Evolutionary conservation across 2,113 vertebrate genomes (phyloP).

Genomic region (Prietella phreatophila): DNA sequence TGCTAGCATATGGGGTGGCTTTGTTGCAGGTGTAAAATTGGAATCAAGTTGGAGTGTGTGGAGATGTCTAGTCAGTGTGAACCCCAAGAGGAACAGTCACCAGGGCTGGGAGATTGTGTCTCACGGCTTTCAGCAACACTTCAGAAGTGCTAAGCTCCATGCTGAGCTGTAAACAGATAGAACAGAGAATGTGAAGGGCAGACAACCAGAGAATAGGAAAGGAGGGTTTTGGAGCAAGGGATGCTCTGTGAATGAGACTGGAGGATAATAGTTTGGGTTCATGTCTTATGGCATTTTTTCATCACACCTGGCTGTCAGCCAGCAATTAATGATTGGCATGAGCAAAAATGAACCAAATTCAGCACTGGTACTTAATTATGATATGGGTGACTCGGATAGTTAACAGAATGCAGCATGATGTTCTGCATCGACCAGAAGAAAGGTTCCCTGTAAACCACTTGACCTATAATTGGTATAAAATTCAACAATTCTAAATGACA

Average conservation of each 20-base stretch:
- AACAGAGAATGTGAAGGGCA: slow-evolving; percentile 3
- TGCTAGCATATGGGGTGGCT: slow-evolving; percentile 10
- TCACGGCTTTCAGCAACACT: slow-evolving; percentile 43
- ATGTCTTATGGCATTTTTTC: neutral
- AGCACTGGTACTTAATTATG: neutral
- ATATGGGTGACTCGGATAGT: neutral
- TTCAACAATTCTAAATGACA: neutral
- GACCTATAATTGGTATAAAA: neutral
- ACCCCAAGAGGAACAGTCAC: slow-evolving; percentile 26
- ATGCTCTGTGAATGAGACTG: neutral
- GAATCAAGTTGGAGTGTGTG: slow-evolving; percentile 14
- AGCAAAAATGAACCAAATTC: neutral
- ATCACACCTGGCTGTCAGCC: neutral
- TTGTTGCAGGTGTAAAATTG: slow-evolving; percentile 50
- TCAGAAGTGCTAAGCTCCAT: slow-evolving; percentile 31
- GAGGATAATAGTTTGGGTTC: neutral
- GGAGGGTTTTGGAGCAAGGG: neutral
- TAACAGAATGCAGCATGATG: neutral
- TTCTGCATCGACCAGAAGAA: neutral
- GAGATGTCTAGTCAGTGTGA: slow-evolving; percentile 21
- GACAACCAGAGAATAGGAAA: slow-evolving; percentile 15
- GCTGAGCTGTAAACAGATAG: slow-evolving; percentile 20
- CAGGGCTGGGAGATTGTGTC: slow-evolving; percentile 42
- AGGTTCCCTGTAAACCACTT: neutral
- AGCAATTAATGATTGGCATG: neutral